Evolutionary conservation across 2,113 vertebrate species (phyloP).

Genomic region (Archocentrus centrarchus): DNA sequence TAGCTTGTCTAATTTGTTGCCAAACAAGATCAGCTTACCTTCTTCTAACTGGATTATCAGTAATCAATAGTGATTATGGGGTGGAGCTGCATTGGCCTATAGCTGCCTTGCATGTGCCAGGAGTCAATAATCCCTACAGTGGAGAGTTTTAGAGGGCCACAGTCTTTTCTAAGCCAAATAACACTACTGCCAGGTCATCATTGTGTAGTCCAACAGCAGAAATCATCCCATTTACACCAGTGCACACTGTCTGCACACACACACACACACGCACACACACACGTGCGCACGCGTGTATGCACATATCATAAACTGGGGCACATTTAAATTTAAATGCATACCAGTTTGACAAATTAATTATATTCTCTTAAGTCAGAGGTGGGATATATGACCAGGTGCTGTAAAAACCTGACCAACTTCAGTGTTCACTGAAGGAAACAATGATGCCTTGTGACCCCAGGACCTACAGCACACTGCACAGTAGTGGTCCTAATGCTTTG

Average conservation of each 20-base stretch:
- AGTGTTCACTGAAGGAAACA: no score
- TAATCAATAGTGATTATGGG: slow-evolving; percentile 76
- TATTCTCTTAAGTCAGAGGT: background rate
- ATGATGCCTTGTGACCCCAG: no score
- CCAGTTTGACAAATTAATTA: background rate
- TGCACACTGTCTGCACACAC: background rate
- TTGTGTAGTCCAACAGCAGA: slow-evolving; percentile 26
- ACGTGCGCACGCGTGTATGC: background rate
- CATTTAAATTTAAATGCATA: background rate
- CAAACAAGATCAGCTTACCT: slow-evolving; percentile 57
- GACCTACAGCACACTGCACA: background rate
- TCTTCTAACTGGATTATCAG: slow-evolving; percentile 68
- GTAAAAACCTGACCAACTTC: background rate
- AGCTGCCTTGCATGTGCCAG: slow-evolving; percentile 24
- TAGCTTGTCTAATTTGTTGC: slow-evolving; percentile 37
- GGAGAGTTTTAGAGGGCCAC: slow-evolving; percentile 17
- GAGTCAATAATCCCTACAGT: slow-evolving; percentile 57
- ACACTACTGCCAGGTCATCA: slow-evolving; percentile 38
- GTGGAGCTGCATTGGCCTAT: slow-evolving; percentile 43
- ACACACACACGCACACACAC: no score
- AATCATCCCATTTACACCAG: slow-evolving; percentile 13
- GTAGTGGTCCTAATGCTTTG: background rate
- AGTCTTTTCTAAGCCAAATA: slow-evolving; percentile 55
- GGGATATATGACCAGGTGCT: background rate
- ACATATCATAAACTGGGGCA: background rate